Evolutionary conservation across 2,113 vertebrate genomes (phyloP), one percentile per base, ranked within the genome.

Genomic region (Emberiza fucata): DNA sequence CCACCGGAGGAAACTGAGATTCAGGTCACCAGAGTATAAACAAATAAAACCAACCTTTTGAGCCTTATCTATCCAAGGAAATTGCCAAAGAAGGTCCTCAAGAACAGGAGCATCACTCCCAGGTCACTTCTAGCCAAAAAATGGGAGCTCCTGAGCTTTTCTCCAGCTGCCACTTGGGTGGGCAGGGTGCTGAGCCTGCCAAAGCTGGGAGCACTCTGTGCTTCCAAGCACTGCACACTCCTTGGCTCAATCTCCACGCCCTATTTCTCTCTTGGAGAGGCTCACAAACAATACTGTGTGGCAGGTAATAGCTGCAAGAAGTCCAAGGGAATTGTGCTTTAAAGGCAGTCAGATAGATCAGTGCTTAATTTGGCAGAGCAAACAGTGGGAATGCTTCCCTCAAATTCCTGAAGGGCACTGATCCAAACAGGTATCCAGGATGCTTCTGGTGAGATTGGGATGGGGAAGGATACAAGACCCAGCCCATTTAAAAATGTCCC

Each of bases 251-350:
- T 11, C 73, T n/a, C 31, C 12, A 3, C 1, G 3, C n/a, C 3
- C 0, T 14, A 2, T 44, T 79, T 94, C 59, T 57, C 56, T 42
- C 68, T 27, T 48, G 50, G 37, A 89, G 29, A 81, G 40, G 60
- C 56, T 53, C 66, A 53, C n/a, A 72, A n/a, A 54, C 15, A 14
- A 5, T 4, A 4, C 0, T 0, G 37, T 48, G 89, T 6, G 48
- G n/a, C 5, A 28, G 69, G 57, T 44, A 40, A 60, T 12, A 0
- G 0, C 44, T 65, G 61, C 33, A 31, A 28, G 22, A 71, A 51
- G 5, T n/a, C 25, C 1, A 2, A 20, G 48, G 61, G 70, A 75
- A 25, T 8, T 19, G 2, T 37, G 8, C 60, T 94, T 66, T 53
- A 83, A 64, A n/a, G 27, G 48, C n/a, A 76, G 48, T 16, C 80